phyloP scores from a whole-genome alignment of 2,888 invertebrate species.

The Limnephilus lunatus region DNA sequence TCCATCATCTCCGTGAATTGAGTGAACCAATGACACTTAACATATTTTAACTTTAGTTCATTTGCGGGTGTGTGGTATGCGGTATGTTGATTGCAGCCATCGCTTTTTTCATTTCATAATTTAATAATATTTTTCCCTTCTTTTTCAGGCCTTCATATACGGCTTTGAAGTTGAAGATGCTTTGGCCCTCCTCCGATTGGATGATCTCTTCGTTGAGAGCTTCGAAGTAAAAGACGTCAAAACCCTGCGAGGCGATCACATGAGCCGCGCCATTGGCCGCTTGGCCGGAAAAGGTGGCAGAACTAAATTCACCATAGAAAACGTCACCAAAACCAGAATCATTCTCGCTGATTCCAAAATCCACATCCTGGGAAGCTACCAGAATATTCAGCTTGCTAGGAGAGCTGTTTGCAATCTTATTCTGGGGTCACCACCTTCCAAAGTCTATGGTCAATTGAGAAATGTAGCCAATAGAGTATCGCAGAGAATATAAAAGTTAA shows the following conservation, averaged over 20 bases:
- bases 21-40: no score
- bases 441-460: constrained; percentile 96
- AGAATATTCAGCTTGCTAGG: constrained; percentile 96
- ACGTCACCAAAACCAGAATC: constrained; percentile 98
- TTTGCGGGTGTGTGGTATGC: no score
- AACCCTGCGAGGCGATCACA: constrained; percentile 95
- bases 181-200: constrained; percentile 93
- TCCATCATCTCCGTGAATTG: no score
- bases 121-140: background rate
- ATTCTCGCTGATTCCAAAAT: constrained; percentile 97
- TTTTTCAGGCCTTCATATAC: constrained; percentile 87
- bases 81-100: no score
- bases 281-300: constrained; percentile 98
- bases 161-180: constrained; percentile 99
- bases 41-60: no score
- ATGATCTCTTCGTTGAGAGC: constrained; percentile 97
- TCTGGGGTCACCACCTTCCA: constrained; percentile 97
- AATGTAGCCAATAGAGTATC: constrained; percentile 90
- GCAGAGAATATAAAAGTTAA: constrained; percentile 82
- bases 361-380: constrained; percentile 97
- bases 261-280: constrained; percentile 96
- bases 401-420: constrained; percentile 97
- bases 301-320: constrained; percentile 99
- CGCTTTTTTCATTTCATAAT: no score
- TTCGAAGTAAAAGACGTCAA: constrained; percentile 99